Evolutionary conservation across 2,888 invertebrate species (phyloP), one percentile per base, ranked within the genome.

Genomic region (Xanthia togata): DNA sequence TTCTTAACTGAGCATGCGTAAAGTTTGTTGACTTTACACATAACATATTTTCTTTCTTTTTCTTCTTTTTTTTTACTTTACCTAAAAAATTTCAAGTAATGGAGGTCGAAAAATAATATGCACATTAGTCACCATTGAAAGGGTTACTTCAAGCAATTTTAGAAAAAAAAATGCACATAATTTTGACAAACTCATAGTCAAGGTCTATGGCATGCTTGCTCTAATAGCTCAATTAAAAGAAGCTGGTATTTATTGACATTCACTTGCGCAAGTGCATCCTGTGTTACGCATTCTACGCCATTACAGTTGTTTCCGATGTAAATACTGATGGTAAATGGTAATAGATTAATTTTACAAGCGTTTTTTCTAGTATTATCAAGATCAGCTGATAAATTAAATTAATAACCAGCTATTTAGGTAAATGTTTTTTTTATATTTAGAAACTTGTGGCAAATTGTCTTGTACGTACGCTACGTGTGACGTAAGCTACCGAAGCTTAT

Each of bases 201-300:
- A 68, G 53, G 47, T 57, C 26, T 35, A 14, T 14, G 44, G 12
- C 68, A 57, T 31, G n/a, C 11, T 64, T 38, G 31, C 17, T 69
- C 14, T 65, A 47, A 59, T 64, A 47, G 35, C 14, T 35, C 47
- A 63, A 74, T 57, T 62, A 74, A 67, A 47, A 5, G 14, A 59
- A 4, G 6, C 53, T 64, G 64, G 72, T 75, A 79, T 82, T 79
- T 83, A 60, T 69, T 79, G 71, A 62, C 68, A 75, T 76, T n/a
- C 44, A 38, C 47, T 77, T 78, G 69, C 69, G 79, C 73, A 82
- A 76, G 35, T 70, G 75, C 75, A 85, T 83, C 73, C 78, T 74
- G 86, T 86, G 70, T 83, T 83, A 83, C 73, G 73, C 65, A 69
- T 64, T 38, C 20, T 47, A 64, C 44, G 35, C 35, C 50, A 75